Evolutionary conservation across 2,113 vertebrate species (phyloP), one percentile per base, ranked within the genome.

Genomic region (Tenrec ecaudatus): DNA sequence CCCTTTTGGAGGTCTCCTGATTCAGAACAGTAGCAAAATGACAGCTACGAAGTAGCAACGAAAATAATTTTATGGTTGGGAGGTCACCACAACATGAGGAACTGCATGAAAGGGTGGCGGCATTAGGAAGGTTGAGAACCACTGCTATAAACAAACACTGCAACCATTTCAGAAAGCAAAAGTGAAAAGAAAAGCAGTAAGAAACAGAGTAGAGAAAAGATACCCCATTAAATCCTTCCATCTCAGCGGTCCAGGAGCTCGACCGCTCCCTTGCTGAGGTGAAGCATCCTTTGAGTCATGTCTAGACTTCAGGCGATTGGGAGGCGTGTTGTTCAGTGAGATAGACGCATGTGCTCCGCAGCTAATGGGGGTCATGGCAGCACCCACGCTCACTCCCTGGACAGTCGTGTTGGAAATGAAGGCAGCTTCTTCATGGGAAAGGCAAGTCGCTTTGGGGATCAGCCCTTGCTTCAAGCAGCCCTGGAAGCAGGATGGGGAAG

Each of bases 231-330:
- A 38, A 36, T 12, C 17, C 19, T 64, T 16, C 9, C 47, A 33
- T 19, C 43, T 11, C 0, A 22, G 82, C 16, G 47, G 31, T 43
- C n/a, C 20, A 4, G 7, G 38, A 36, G 33, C 77, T 78, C 84
- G 5, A 23, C 9, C 43, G 90, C 64, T 76, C 71, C 66, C 82
- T 64, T 64, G 69, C 82, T 20, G 14, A 69, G 47, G 27, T 38
- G 22, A 60, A 68, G 76, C 68, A n/a, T 60, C 19, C 47, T 47
- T 58, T 85, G 75, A 88, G 84, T 82, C 36, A 83, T 66, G 81
- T 77, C 75, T 78, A 91, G 64, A 93, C 64, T 82, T 71, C 76
- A 81, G 71, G 53, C 36, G 40, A 58, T 9, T 82, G 80, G 29
- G 1, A 19, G 82, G 14, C 5, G 29, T 38, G 40, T 38, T 79